A percentile compares a stretch with the other conserved stretches of the same genome.
phyloP scores from a whole-genome alignment of 2,797 vertebrate genomes.

The Hemibagrus guttatus region DNA sequence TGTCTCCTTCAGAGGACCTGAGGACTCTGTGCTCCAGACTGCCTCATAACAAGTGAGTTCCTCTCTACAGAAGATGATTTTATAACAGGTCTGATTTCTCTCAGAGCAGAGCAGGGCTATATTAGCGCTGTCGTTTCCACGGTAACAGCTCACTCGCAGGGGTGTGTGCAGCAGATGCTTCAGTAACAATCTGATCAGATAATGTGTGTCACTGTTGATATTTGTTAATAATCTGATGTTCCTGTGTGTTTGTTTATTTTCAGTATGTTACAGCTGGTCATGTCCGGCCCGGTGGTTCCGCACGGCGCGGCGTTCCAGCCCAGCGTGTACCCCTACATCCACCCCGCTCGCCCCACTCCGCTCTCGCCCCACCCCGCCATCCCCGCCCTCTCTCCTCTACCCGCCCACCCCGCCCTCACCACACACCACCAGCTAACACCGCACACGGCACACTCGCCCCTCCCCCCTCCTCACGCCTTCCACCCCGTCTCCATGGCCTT shows the following conservation, averaged over 20 bases:
- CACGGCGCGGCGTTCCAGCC: conserved; percentile 75
- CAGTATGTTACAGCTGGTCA: conserved; percentile 96
- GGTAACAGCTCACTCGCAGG: neutral
- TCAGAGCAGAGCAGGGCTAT: neutral
- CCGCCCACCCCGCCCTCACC: conserved; percentile 58
- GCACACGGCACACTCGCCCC: conserved; percentile 70
- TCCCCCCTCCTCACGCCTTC: conserved; percentile 73
- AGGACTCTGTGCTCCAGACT: conserved; percentile 76
- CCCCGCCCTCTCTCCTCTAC: conserved; percentile 46
- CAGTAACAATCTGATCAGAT: too few relatives aligned
- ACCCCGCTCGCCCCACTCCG: conserved; percentile 77
- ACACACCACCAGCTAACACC: conserved; percentile 60
- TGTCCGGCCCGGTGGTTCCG: conserved; percentile 86
- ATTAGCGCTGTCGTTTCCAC: neutral
- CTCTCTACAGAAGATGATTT: too few relatives aligned
- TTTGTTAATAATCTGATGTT: too few relatives aligned
- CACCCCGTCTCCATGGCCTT: conserved; percentile 87
- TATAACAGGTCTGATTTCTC: too few relatives aligned
- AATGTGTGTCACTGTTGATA: too few relatives aligned
- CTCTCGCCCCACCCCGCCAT: conserved; percentile 66
- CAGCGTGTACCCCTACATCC: conserved; percentile 89
- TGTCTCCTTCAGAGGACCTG: conserved; percentile 70
- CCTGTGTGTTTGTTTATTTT: neutral
- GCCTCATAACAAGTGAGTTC: conserved; percentile 79
- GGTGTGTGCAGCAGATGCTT: too few relatives aligned